Evolutionary conservation across 2,888 invertebrate species (phyloP), one percentile per base, ranked within the genome.

Genomic region (Cheilosia urbana): DNA sequence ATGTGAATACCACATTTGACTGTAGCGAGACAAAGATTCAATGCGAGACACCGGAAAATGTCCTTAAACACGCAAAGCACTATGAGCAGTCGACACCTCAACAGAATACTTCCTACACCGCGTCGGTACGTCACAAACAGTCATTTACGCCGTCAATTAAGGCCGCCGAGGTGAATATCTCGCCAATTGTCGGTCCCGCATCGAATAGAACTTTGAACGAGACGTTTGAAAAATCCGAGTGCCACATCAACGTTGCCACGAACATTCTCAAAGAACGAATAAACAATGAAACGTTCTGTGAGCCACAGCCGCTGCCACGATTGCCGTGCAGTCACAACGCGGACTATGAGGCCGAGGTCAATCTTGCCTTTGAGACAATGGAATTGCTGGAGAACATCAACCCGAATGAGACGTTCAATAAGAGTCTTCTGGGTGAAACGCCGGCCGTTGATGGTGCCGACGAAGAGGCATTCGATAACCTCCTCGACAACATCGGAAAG

Each of bases 381-480:
- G 91, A 91, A 78, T 49, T 90, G 83, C 58, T 90, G 15, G 91
- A 90, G 37, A 89, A 90, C 69, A 89, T 90, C 24, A 90, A 91
- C 45, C 89, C 90, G 45, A 90, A 91, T 88, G 89, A 87, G 47
- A 91, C 91, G 3, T 91, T 89, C 69, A 88, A 88, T 4, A 88
- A 87, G 71, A 87, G 79, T 4, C 63, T 65, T 24, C 57, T 73
- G 9, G 71, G 60, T 15, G 85, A 88, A 49, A 81, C 82, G 6
- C 87, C 80, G 0, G 89, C 91, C 0, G 89, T 90, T 13, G 91
- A 91, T 58, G 90, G 89, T 11, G 89, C 91, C 57, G 82, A 89
- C 17, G 91, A 92, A 68, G 91, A 91, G 69, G 91, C 91, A 51
- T 92, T 92, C 49, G 92, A 92, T 85, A 88, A 92, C 53, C 90